Conservation (phyloP, 1,140 invertebrate genomes). For the Bombus consobrinus region DNA sequence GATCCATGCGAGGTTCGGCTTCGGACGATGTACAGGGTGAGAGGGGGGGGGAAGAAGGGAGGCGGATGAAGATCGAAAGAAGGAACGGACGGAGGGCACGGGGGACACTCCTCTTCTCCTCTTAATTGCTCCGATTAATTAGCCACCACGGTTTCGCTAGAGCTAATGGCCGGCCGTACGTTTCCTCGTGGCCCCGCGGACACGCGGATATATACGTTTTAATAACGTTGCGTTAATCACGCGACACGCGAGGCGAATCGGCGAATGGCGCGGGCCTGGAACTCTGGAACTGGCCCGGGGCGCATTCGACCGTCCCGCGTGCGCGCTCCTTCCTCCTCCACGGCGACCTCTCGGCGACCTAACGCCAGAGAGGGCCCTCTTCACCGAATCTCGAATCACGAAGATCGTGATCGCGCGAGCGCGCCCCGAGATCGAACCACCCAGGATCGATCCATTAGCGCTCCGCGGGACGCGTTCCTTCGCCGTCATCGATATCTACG, state of each 20-base stretch:
- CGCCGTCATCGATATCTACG: conserved; percentile 64
- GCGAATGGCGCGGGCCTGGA: conserved; percentile 1
- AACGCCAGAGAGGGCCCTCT: background rate
- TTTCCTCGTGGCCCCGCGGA: conserved; percentile 69
- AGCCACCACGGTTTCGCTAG: conserved; percentile 74
- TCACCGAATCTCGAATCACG: conserved; percentile 41
- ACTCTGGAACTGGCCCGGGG: background rate
- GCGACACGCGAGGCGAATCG: conserved; percentile 69
- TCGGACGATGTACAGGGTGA: conserved; percentile 4
- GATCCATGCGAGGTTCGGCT: conserved; percentile 53
- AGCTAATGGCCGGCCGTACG: conserved; percentile 73
- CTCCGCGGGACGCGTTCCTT: conserved; percentile 62
- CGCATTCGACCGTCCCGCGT: conserved; percentile 31
- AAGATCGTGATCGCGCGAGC: conserved; percentile 55
- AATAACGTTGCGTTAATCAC: conserved; percentile 72
- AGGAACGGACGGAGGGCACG: conserved; percentile 13
- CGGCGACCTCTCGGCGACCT: conserved; percentile 27
- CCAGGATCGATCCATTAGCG: conserved; percentile 72
- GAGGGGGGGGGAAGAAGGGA: background rate
- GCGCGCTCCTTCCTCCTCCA: conserved; percentile 6
- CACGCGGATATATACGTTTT: conserved; percentile 69
- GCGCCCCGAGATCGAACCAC: conserved; percentile 54
- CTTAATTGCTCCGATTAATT: conserved; percentile 79
- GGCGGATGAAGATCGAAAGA: conserved; percentile 35
- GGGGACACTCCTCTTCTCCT: conserved; percentile 44